A percentile compares a stretch with the other conserved stretches of the same genome.
phyloP scores from a whole-genome alignment of 2,113 vertebrate genomes.

The Halichoeres trimaculatus region DNA sequence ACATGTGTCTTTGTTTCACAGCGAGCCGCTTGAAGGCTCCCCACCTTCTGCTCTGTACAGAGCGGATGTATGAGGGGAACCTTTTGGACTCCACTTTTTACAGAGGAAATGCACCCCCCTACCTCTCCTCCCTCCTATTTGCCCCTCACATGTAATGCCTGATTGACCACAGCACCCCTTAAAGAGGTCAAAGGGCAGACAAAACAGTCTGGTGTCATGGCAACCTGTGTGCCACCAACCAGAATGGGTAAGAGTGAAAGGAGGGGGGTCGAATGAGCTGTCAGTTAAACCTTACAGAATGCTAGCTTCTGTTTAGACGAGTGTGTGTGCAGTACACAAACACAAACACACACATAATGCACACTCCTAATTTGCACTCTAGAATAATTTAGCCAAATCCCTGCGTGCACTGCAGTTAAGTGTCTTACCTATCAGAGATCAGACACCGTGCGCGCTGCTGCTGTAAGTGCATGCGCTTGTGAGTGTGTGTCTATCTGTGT shows the following conservation, averaged over 20 bases:
- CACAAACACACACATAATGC: slow-evolving; percentile 43
- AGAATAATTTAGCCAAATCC: slow-evolving; percentile 63
- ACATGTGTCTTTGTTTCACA: slow-evolving; percentile 83
- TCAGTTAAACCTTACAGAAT: slow-evolving; percentile 79
- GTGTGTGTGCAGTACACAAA: slow-evolving; percentile 51
- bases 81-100: slow-evolving; percentile 80
- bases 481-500: slow-evolving; percentile 29
- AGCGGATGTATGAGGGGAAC: slow-evolving; percentile 79
- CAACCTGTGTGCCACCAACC: slow-evolving; percentile 84
- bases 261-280: slow-evolving; percentile 67
- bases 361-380: slow-evolving; percentile 60
- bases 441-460: background rate
- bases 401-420: slow-evolving; percentile 48
- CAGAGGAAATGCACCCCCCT: slow-evolving; percentile 73
- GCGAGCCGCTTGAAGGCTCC: slow-evolving; percentile 67
- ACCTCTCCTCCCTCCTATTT: slow-evolving; percentile 69
- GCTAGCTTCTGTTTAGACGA: slow-evolving; percentile 63
- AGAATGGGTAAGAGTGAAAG: slow-evolving; percentile 64
- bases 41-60: slow-evolving; percentile 75
- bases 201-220: slow-evolving; percentile 89
- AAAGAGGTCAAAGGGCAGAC: slow-evolving; percentile 87
- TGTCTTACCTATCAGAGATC: slow-evolving; percentile 41
- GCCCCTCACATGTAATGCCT: slow-evolving; percentile 85
- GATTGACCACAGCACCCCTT: slow-evolving; percentile 87
- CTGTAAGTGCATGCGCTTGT: background rate